Conservation (phyloP, 2,888 invertebrate species). For the Cryptocephalus primarius region DNA sequence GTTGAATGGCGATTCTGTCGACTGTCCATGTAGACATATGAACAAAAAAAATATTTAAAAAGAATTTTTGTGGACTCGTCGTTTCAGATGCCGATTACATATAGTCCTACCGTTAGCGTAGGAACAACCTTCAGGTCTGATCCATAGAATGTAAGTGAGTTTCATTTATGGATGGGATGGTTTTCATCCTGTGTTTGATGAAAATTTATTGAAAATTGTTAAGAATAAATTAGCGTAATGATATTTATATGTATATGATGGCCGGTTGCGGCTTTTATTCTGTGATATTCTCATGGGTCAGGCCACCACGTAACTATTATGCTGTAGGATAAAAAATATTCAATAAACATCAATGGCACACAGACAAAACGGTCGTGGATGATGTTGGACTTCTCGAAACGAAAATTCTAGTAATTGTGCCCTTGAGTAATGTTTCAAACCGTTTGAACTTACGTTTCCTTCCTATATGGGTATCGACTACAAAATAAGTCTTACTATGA, state of each 20-base stretch:
- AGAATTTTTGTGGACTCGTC: background rate
- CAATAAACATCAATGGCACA: slow-evolving; percentile 14
- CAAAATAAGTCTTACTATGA: too few relatives aligned
- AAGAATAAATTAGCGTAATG: slow-evolving; percentile 16
- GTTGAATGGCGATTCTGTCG: too few relatives aligned
- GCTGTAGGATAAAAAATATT: too few relatives aligned
- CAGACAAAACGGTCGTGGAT: slow-evolving; percentile 15
- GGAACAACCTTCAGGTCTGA: slow-evolving; percentile 31
- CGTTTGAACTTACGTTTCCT: too few relatives aligned
- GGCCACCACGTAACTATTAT: slow-evolving; percentile 21
- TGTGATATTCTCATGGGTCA: slow-evolving; percentile 42
- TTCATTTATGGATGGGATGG: slow-evolving; percentile 13
- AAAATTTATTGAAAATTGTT: slow-evolving; percentile 18
- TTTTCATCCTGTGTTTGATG: slow-evolving; percentile 11
- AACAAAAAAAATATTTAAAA: too few relatives aligned
- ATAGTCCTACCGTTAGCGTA: slow-evolving; percentile 13
- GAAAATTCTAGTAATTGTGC: slow-evolving; percentile 19
- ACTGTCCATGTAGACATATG: too few relatives aligned
- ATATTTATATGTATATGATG: slow-evolving; percentile 26
- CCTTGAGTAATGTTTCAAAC: too few relatives aligned
- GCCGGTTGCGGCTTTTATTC: slow-evolving; percentile 28
- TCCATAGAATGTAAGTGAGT: slow-evolving; percentile 35
- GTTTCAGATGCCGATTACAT: slow-evolving; percentile 24
- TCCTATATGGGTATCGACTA: too few relatives aligned
- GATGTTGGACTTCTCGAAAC: background rate